Conservation (phyloP, 2,888 invertebrate genomes). For the Caenorhabditis afra region DNA sequence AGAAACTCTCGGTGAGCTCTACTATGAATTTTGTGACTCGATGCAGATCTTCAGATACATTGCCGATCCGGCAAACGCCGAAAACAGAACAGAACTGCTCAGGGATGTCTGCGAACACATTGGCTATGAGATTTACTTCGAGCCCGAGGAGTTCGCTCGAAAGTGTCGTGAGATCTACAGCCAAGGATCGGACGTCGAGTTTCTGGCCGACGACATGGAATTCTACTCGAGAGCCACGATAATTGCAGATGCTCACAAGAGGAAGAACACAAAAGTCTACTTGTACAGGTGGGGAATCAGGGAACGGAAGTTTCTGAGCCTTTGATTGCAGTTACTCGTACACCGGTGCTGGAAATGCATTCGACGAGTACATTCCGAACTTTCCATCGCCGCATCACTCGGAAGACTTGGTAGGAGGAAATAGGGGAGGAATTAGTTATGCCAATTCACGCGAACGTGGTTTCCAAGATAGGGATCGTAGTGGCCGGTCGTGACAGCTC, state of each 20-base stretch:
- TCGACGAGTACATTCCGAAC: conserved; percentile 39
- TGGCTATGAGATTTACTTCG: conserved; percentile 23
- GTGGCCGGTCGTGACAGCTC: too few relatives aligned
- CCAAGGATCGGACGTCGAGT: conserved; percentile 13
- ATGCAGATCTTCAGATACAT: conserved; percentile 29
- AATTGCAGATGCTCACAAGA: conserved; percentile 23
- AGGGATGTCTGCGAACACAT: conserved; percentile 36
- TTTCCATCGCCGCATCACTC: conserved; percentile 57
- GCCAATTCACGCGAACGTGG: too few relatives aligned
- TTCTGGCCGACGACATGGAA: conserved; percentile 44
- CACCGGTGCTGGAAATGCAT: conserved; percentile 49
- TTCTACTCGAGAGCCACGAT: conserved; percentile 29
- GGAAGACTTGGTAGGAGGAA: conserved; percentile 55
- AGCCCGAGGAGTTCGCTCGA: conserved; percentile 16
- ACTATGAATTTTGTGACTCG: background rate
- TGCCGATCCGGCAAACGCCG: background rate
- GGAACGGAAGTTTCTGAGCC: background rate
- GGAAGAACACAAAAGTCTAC: conserved; percentile 24
- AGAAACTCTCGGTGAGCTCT: conserved; percentile 5
- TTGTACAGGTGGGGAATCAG: conserved; percentile 42
- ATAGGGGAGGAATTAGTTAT: too few relatives aligned
- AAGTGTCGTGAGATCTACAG: conserved; percentile 14
- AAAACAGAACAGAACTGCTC: background rate
- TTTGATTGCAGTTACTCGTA: conserved; percentile 51
- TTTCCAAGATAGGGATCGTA: too few relatives aligned